A percentile compares a stretch with the other conserved stretches of the same genome.
phyloP scores from a whole-genome alignment of 2,113 vertebrate species.

The Sander vitreus region DNA sequence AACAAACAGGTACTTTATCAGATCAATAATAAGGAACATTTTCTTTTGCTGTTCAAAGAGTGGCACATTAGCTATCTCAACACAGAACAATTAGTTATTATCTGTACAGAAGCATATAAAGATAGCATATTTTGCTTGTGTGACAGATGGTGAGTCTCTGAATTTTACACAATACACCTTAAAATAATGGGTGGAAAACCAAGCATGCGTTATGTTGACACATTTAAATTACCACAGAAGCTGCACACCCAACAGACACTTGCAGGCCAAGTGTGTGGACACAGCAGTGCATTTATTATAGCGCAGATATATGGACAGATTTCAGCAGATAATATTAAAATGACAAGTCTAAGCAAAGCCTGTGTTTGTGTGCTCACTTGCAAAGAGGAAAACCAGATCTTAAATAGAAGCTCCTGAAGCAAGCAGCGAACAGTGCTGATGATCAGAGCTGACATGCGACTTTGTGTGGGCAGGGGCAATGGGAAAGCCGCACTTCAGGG shows the following conservation, averaged over 20 bases:
- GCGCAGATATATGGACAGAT: slow-evolving; percentile 14
- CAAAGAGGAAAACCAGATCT: slow-evolving; percentile 55
- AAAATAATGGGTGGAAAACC: neutral
- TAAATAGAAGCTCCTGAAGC: slow-evolving; percentile 81
- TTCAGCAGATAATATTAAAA: slow-evolving; percentile 25
- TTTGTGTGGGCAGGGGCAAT: slow-evolving; percentile 67
- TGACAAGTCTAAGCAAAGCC: slow-evolving; percentile 33
- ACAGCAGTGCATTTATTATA: slow-evolving; percentile 1
- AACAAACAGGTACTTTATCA: slow-evolving; percentile 12
- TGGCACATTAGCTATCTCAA: neutral
- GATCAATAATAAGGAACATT: neutral
- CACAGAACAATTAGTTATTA: neutral
- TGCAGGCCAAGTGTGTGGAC: slow-evolving; percentile 4
- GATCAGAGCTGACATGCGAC: slow-evolving; percentile 75
- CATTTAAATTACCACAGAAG: neutral
- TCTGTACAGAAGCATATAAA: neutral
- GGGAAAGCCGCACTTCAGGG: slow-evolving; percentile 75
- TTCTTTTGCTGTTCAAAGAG: neutral
- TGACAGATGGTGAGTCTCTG: neutral
- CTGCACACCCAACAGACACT: slow-evolving; percentile 6
- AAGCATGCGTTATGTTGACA: neutral
- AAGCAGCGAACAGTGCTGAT: slow-evolving; percentile 52
- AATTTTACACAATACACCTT: neutral
- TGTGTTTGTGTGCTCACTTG: slow-evolving; percentile 39
- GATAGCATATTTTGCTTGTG: neutral